A percentile compares a stretch with the other conserved stretches of the same genome.
phyloP scores from a whole-genome alignment of 2,797 vertebrate species.

The Siniperca scherzeri region DNA sequence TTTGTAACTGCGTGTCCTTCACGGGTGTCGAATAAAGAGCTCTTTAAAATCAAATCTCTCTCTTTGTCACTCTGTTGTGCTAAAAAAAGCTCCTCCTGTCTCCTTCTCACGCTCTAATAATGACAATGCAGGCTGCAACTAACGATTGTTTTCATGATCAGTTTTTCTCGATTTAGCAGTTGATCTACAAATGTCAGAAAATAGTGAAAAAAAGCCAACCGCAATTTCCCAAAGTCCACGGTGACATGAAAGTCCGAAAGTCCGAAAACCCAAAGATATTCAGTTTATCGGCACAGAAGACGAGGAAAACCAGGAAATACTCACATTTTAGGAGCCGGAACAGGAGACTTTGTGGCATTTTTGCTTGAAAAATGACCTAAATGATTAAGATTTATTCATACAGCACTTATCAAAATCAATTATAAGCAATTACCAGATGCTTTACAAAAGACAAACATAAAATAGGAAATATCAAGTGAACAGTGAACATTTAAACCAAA shows the following conservation, averaged over 20 bases:
- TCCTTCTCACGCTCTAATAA: neutral
- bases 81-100: neutral
- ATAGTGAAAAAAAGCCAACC: too few relatives aligned
- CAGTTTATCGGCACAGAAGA: neutral
- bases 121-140: neutral
- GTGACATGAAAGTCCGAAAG: too few relatives aligned
- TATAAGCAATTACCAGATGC: neutral
- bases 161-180: neutral
- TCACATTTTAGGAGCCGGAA: neutral
- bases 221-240: too few relatives aligned
- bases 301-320: neutral
- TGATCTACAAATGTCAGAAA: neutral
- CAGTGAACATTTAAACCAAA: neutral
- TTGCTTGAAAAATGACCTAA: too few relatives aligned
- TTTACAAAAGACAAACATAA: neutral
- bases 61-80: neutral
- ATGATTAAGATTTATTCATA: too few relatives aligned
- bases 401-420: neutral
- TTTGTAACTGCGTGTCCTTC: slow-evolving; percentile 12
- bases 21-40: neutral
- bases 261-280: neutral
- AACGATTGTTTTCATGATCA: neutral
- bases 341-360: neutral
- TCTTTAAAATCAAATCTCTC: neutral
- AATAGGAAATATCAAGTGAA: too few relatives aligned